Evolutionary conservation across 2,888 invertebrate species (phyloP).

Genomic region (Tryphoninae sp.): DNA sequence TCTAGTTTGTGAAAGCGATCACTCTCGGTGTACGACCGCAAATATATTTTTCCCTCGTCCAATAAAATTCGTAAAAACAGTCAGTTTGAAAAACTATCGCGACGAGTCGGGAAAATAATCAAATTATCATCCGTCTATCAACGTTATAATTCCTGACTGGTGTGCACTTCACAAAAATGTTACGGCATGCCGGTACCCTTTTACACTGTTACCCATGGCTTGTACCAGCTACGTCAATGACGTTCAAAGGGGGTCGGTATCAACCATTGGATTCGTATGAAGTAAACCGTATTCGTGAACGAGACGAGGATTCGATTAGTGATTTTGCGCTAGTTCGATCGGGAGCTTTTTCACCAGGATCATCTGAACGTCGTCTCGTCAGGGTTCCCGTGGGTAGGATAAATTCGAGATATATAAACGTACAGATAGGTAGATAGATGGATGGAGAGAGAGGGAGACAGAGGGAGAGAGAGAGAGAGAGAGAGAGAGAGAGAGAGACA

Average conservation of each 20-base stretch:
- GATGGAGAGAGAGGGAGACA: constrained; percentile 28
- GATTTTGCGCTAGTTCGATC: constrained; percentile 40
- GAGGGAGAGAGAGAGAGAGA: constrained; percentile 33
- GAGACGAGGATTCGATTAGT: constrained; percentile 58
- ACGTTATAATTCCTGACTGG: not conserved
- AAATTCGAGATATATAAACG: not conserved
- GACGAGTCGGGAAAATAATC: not conserved
- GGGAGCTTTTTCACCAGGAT: constrained; percentile 17
- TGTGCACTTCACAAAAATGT: not conserved
- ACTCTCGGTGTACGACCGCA: too few species aligned
- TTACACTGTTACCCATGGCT: not conserved
- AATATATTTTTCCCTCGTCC: not conserved
- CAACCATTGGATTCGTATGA: constrained; percentile 21
- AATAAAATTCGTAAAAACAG: not conserved
- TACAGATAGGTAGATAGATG: constrained; percentile 1
- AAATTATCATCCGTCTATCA: not conserved
- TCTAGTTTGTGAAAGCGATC: not conserved
- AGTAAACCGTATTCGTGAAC: constrained; percentile 48
- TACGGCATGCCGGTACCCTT: not conserved
- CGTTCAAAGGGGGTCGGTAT: not conserved
- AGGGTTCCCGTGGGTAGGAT: constrained; percentile 6
- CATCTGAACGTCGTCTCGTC: constrained; percentile 8
- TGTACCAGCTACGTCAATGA: not conserved
- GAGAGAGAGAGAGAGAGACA: constrained; percentile 36
- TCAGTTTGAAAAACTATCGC: not conserved